Conservation (phyloP, 1,140 invertebrate species). For the Holotrichia oblita region DNA sequence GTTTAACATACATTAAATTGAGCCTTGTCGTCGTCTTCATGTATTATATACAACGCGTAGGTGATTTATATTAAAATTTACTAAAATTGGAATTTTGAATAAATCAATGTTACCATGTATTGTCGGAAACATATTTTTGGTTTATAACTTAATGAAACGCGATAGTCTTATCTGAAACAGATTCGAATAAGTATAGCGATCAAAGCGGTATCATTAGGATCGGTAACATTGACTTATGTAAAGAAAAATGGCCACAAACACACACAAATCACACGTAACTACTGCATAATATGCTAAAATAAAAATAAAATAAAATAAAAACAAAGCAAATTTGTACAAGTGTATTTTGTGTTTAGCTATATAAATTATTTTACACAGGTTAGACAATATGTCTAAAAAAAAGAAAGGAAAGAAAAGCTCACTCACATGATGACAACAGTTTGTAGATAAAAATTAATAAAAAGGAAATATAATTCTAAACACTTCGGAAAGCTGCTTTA, state of each 20-base stretch:
- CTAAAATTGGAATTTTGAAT: slow-evolving; percentile 14
- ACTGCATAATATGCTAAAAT: slow-evolving; percentile 28
- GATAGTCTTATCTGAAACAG: neutral
- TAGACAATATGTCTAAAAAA: slow-evolving; percentile 39
- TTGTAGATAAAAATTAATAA: neutral
- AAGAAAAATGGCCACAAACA: slow-evolving; percentile 21
- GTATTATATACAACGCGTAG: neutral
- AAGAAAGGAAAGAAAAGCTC: slow-evolving; percentile 16
- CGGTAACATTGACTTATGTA: slow-evolving; percentile 9
- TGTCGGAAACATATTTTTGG: neutral
- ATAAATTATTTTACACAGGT: slow-evolving; percentile 40
- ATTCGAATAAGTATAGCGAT: neutral
- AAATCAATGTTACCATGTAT: slow-evolving; percentile 17
- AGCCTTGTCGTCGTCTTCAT: slow-evolving; percentile 23
- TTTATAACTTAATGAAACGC: neutral
- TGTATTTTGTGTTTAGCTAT: slow-evolving; percentile 31
- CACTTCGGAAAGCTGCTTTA: slow-evolving; percentile 39
- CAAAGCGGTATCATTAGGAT: neutral
- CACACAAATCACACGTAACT: slow-evolving; percentile 17
- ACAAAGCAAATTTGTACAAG: slow-evolving; percentile 38
- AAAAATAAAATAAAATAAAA: slow-evolving; percentile 32
- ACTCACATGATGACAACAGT: slow-evolving; percentile 14
- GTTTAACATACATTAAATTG: slow-evolving; percentile 27
- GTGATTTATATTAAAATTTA: slow-evolving; percentile 20
- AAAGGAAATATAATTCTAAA: slow-evolving; percentile 26